phyloP scores from a whole-genome alignment of 2,113 vertebrate species.

The Eonycteris spelaea region DNA sequence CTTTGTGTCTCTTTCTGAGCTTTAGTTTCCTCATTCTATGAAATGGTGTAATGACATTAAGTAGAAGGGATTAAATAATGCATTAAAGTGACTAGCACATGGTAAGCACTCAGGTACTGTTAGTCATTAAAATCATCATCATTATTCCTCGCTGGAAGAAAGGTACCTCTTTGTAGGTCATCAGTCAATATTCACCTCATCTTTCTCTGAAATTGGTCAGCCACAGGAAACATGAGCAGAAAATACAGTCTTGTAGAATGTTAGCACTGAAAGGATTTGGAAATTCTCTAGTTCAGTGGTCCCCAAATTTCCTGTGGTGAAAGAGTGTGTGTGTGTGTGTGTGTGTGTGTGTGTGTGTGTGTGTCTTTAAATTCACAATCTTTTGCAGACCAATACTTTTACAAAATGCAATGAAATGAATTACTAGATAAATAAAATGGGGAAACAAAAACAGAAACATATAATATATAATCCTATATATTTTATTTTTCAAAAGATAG shows the following conservation, averaged over 20 bases:
- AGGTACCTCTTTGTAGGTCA: not conserved
- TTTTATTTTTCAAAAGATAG: not conserved
- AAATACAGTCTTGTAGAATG: not conserved
- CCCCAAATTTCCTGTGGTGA: not conserved
- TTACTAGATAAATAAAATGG: conserved; percentile 1
- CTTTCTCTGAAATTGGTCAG: not conserved
- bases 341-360: not conserved
- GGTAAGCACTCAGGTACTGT: not conserved
- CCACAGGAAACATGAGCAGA: not conserved
- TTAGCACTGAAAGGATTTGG: not conserved
- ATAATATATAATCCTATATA: not conserved
- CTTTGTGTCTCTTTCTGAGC: not conserved
- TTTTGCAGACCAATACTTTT: not conserved
- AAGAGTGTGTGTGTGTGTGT: not conserved
- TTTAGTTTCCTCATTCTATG: not conserved
- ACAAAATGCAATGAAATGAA: not conserved
- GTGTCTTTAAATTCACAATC: not conserved
- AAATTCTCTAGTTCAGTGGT: not conserved
- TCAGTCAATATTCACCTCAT: not conserved
- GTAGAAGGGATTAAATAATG: not conserved
- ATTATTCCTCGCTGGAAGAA: not conserved
- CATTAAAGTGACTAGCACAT: not conserved
- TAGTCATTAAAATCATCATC: not conserved
- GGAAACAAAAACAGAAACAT: not conserved
- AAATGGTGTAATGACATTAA: not conserved